These are phyloP conservation scores for Cosmopolites sordidus DNA, from an alignment of 2,888 invertebrate species.

Conservation along the genomic window DNA sequence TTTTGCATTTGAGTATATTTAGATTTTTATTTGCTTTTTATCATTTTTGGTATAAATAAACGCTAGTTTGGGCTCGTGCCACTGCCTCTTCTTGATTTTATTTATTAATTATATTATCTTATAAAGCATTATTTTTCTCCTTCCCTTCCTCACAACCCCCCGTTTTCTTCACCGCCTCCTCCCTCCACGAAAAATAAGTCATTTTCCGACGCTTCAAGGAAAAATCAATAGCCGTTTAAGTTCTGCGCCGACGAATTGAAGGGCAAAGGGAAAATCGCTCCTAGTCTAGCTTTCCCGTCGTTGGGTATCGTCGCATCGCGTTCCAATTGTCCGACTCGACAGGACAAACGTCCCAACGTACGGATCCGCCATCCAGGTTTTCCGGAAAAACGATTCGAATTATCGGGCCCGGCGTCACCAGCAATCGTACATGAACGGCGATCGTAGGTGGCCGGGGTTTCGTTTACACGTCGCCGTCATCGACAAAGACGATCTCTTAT, in stretches of 20 bases:
- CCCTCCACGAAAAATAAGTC: conserved; percentile 22
- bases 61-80: neutral
- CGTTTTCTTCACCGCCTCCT: neutral
- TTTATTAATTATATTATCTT: neutral
- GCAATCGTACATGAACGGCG: no score
- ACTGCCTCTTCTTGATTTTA: neutral
- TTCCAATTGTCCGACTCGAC: neutral
- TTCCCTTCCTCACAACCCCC: neutral
- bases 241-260: conserved; percentile 32
- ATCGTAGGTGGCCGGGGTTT: no score
- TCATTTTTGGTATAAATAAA: no score
- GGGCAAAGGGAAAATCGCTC: conserved; percentile 29
- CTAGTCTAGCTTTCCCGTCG: conserved; percentile 24
- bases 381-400: no score
- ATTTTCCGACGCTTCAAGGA: conserved; percentile 32
- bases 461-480: no score
- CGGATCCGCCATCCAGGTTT: no score
- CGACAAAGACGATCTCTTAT: neutral
- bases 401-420: no score
- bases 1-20: no score
- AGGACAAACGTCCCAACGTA: no score
- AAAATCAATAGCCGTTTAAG: conserved; percentile 41
- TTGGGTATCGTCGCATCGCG: neutral
- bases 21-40: no score
- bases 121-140: neutral